phyloP scores from a whole-genome alignment of 2,113 vertebrate genomes.

The Ictalurus punctatus region DNA sequence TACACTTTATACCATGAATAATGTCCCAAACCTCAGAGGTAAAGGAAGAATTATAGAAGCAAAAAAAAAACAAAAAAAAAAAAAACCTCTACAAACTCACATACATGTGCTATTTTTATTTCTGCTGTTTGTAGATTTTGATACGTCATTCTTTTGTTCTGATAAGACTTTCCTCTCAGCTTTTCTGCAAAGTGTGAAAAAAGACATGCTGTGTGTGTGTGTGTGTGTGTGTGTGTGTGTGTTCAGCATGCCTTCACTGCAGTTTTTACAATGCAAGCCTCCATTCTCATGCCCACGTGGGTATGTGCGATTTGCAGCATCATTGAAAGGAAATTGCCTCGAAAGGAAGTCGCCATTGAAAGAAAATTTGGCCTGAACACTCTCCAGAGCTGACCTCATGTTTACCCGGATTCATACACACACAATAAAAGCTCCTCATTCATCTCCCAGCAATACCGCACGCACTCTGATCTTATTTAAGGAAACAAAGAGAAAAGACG shows the following conservation, averaged over 20 bases:
- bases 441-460: slow-evolving; percentile 42
- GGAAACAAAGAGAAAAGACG: slow-evolving; percentile 35
- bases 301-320: slow-evolving; percentile 4
- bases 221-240: background rate
- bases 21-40: background rate
- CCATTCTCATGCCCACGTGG: slow-evolving; percentile 21
- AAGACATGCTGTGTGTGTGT: background rate
- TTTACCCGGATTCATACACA: slow-evolving; percentile 43
- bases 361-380: slow-evolving; percentile 52
- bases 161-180: slow-evolving; percentile 11
- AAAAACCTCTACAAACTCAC: background rate
- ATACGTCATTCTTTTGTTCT: slow-evolving; percentile 26
- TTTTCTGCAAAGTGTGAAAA: slow-evolving; percentile 8
- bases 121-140: background rate
- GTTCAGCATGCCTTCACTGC: slow-evolving; percentile 8
- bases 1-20: background rate
- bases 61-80: background rate
- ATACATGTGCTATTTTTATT: background rate
- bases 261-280: slow-evolving; percentile 8
- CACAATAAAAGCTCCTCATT: slow-evolving; percentile 7
- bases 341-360: slow-evolving; percentile 55
- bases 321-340: slow-evolving; percentile 25
- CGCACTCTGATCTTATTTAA: slow-evolving; percentile 42
- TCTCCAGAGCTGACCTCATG: slow-evolving; percentile 37
- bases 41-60: background rate